A percentile compares a stretch with the other conserved stretches of the same genome.
Conservation (phyloP, 2,797 vertebrate species). For the Chloroceryle inda region DNA sequence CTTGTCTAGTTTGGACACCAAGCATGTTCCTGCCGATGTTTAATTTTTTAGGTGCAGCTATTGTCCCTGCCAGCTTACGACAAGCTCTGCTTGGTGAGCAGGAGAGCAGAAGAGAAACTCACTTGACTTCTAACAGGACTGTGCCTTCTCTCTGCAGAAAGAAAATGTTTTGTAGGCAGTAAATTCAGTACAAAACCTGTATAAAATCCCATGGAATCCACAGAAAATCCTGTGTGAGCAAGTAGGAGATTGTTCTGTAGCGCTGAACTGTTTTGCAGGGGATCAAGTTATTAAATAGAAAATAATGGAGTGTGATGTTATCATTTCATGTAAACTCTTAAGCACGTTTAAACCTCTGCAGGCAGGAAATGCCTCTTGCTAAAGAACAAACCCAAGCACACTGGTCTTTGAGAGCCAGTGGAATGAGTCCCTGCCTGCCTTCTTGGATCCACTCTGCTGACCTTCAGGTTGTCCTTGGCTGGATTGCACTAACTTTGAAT, state of each 20-base stretch:
- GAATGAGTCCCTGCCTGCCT: not conserved
- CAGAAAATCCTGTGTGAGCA: not conserved
- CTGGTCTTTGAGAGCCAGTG: not conserved
- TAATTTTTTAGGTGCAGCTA: not conserved
- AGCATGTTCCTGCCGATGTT: not conserved
- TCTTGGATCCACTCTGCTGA: not conserved
- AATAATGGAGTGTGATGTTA: not conserved
- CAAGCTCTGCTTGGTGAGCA: not conserved
- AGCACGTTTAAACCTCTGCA: not conserved
- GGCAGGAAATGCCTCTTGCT: not conserved
- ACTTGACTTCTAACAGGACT: not conserved
- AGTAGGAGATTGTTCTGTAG: not conserved
- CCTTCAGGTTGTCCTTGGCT: slow-evolving; percentile 37
- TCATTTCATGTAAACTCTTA: not conserved
- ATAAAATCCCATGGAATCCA: not conserved
- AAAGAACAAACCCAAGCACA: not conserved
- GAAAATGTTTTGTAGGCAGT: not conserved
- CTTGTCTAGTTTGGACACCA: not conserved
- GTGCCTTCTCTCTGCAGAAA: not conserved
- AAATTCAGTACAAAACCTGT: not conserved
- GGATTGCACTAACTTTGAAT: not conserved
- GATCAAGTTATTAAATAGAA: not conserved
- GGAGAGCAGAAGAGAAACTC: not conserved
- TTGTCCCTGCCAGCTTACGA: not conserved
- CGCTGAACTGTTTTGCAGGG: not conserved